Conservation (phyloP, 1,140 invertebrate genomes). For the Parapsyche elsis region DNA sequence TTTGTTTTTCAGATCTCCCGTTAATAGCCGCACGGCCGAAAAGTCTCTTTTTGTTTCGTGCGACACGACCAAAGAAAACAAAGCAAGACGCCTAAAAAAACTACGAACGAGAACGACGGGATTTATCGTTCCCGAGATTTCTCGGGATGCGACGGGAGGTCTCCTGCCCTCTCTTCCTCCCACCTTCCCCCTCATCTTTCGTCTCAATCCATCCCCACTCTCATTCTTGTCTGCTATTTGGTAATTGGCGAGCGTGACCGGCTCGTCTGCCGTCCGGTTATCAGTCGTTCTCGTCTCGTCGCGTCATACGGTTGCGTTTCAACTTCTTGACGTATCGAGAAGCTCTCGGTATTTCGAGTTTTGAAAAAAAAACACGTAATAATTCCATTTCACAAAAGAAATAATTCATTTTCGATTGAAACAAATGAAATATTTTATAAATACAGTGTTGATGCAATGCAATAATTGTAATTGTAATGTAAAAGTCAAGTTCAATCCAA, state of each 20-base stretch:
- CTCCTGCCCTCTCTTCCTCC: background rate
- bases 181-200: background rate
- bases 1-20: too few species aligned
- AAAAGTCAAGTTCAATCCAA: too few species aligned
- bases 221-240: background rate
- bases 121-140: constrained; percentile 25
- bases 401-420: too few species aligned
- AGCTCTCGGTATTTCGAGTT: too few species aligned
- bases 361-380: too few species aligned
- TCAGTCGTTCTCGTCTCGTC: constrained; percentile 30
- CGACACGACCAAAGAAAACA: background rate
- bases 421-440: too few species aligned
- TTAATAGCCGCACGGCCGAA: too few species aligned
- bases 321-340: too few species aligned
- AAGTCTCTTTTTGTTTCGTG: background rate
- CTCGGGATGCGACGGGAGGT: constrained; percentile 2
- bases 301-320: constrained; percentile 1
- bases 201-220: background rate
- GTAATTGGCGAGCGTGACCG: constrained; percentile 37
- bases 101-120: background rate
- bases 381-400: too few species aligned
- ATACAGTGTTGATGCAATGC: too few species aligned
- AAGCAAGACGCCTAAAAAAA: background rate
- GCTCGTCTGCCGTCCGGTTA: constrained; percentile 28
- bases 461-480: too few species aligned